phyloP scores from a whole-genome alignment of 1,140 invertebrate genomes.

The Drosophila willistoni region DNA sequence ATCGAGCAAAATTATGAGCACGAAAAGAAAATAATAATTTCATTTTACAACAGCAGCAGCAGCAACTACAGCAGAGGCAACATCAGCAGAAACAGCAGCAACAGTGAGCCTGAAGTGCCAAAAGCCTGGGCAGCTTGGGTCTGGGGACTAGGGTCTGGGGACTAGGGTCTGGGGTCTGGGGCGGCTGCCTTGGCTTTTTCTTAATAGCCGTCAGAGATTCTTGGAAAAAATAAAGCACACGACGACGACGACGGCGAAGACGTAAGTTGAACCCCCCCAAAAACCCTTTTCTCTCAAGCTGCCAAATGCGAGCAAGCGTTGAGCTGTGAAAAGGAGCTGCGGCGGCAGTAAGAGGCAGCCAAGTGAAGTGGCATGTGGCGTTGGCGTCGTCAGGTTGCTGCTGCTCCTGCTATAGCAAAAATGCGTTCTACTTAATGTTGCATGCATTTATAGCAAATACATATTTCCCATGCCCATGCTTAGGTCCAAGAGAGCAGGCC shows the following conservation, averaged over 20 bases:
- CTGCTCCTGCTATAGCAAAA: conserved; percentile 50
- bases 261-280: conserved; percentile 19
- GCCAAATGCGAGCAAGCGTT: conserved; percentile 72
- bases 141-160: conserved; percentile 1
- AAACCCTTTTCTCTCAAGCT: conserved; percentile 65
- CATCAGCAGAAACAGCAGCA: neutral
- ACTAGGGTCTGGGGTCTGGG: conserved; percentile 20
- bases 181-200: conserved; percentile 47
- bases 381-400: conserved; percentile 70
- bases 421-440: conserved; percentile 82
- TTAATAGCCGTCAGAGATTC: conserved; percentile 79
- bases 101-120: neutral
- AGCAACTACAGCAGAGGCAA: conserved; percentile 25
- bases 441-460: conserved; percentile 80
- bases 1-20: conserved; percentile 67
- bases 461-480: conserved; percentile 69
- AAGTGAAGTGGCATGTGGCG: conserved; percentile 78
- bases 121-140: neutral
- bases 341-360: conserved; percentile 60
- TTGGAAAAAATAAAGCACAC: conserved; percentile 69
- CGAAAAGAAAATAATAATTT: conserved; percentile 81
- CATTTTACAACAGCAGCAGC: conserved; percentile 60
- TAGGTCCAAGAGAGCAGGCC: conserved; percentile 10
- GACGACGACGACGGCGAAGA: conserved; percentile 31
- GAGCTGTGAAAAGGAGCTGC: conserved; percentile 74